A percentile compares a stretch with the other conserved stretches of the same genome.
Conservation (phyloP, 2,797 vertebrate genomes). For the Carcharodon carcharias region DNA sequence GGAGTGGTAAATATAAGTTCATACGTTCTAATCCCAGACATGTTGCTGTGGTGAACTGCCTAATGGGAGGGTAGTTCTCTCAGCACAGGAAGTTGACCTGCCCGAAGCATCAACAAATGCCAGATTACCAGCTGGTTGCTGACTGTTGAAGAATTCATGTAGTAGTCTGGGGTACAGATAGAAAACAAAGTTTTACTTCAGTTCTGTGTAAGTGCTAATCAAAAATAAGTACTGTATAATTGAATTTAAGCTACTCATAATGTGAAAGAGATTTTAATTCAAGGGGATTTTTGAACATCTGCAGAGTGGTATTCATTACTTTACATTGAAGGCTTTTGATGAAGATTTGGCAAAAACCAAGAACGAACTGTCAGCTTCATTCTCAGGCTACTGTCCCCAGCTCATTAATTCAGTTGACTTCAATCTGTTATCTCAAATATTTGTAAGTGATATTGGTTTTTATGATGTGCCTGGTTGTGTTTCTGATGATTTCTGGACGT, state of each 20-base stretch:
- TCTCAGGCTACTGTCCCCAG: background rate
- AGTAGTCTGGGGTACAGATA: background rate
- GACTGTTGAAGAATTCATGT: background rate
- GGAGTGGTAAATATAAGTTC: background rate
- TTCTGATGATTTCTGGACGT: background rate
- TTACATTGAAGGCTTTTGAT: background rate
- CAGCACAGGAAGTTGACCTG: background rate
- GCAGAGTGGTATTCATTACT: background rate
- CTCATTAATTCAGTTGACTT: background rate
- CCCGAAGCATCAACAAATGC: background rate
- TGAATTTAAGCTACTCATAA: background rate
- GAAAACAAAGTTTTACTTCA: background rate
- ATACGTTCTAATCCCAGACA: background rate
- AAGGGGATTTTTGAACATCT: background rate
- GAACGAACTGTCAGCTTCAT: background rate
- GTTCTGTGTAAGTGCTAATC: background rate
- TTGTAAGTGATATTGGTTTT: background rate
- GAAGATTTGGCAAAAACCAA: background rate
- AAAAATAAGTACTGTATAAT: background rate
- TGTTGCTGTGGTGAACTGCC: background rate
- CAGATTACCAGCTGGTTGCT: background rate
- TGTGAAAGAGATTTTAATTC: constrained; percentile 1
- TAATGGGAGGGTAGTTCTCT: background rate
- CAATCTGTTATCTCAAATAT: background rate
- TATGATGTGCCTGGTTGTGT: background rate